phyloP scores from a whole-genome alignment of 1,140 invertebrate genomes.

The Plectus sambesii region DNA sequence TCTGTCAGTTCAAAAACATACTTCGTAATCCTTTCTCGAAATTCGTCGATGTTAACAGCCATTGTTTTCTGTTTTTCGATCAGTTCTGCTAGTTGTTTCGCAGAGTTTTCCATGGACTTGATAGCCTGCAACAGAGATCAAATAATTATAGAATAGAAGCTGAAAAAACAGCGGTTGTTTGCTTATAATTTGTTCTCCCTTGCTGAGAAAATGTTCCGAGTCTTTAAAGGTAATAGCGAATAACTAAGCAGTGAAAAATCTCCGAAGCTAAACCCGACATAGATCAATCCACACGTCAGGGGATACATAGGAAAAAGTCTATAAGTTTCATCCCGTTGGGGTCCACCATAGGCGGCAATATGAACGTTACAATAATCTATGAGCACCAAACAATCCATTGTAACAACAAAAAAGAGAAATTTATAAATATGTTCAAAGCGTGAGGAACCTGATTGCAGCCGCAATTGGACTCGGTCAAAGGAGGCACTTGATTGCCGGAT shows the following conservation, averaged over 20 bases:
- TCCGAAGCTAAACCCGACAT: no score
- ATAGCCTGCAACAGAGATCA: slow-evolving; percentile 18
- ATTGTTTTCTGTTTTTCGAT: slow-evolving; percentile 54
- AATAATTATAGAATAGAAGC: not conserved
- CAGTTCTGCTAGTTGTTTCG: slow-evolving; percentile 53
- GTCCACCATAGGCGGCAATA: no score
- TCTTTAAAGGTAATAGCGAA: no score
- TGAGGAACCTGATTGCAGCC: slow-evolving; percentile 62
- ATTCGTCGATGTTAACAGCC: slow-evolving; percentile 57
- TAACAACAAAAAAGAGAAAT: slow-evolving; percentile 13
- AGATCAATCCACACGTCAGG: no score
- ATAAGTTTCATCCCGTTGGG: no score
- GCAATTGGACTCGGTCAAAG: slow-evolving; percentile 47
- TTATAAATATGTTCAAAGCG: slow-evolving; percentile 55
- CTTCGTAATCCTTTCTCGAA: slow-evolving; percentile 51
- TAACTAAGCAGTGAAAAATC: no score
- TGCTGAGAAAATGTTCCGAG: no score
- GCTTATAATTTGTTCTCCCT: slow-evolving; percentile 1
- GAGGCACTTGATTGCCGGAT: slow-evolving; percentile 70
- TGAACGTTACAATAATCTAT: not conserved
- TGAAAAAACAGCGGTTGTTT: not conserved
- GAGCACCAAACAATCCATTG: slow-evolving; percentile 1
- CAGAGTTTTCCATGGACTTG: slow-evolving; percentile 35
- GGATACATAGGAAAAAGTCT: no score
- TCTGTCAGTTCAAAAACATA: no score